Percentiles rank a stretch among this genome's conserved stretches.
Conservation (phyloP, 2,888 invertebrate genomes). For the Ferrisia virgata region DNA sequence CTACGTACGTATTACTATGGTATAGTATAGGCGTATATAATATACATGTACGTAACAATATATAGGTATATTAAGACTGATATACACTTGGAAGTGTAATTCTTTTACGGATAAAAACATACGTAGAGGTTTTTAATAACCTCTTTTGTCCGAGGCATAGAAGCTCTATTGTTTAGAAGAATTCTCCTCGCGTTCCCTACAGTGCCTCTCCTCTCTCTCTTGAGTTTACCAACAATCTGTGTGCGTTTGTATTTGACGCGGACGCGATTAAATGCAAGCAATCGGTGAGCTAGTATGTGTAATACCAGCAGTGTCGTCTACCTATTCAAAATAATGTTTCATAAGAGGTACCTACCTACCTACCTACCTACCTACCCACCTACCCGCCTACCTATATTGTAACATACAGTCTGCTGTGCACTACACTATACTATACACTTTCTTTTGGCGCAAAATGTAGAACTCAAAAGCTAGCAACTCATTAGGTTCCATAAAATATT, state of each 20-base stretch:
- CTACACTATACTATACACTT: no score
- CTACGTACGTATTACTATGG: neutral
- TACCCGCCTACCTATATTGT: no score
- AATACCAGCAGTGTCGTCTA: neutral
- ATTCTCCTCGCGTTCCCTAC: constrained; percentile 29
- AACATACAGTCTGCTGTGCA: no score
- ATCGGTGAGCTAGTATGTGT: neutral
- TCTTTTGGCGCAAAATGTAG: constrained; percentile 24
- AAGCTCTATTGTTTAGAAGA: constrained; percentile 41
- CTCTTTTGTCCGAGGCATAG: constrained; percentile 41
- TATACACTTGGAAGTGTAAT: constrained; percentile 40
- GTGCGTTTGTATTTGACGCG: neutral
- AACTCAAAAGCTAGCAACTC: constrained; percentile 38
- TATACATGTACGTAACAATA: neutral
- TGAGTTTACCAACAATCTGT: neutral
- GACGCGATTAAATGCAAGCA: neutral
- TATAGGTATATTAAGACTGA: neutral
- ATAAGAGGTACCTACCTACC: no score
- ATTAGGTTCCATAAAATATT: constrained; percentile 44
- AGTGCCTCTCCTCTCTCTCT: neutral
- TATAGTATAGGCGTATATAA: constrained; percentile 3
- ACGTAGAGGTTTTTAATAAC: constrained; percentile 40
- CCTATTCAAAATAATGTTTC: constrained; percentile 1
- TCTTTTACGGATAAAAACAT: constrained; percentile 44
- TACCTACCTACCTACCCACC: no score